A percentile compares a stretch with the other conserved stretches of the same genome.
Conservation (phyloP, 2,113 vertebrate genomes). For the Garra rufa region DNA sequence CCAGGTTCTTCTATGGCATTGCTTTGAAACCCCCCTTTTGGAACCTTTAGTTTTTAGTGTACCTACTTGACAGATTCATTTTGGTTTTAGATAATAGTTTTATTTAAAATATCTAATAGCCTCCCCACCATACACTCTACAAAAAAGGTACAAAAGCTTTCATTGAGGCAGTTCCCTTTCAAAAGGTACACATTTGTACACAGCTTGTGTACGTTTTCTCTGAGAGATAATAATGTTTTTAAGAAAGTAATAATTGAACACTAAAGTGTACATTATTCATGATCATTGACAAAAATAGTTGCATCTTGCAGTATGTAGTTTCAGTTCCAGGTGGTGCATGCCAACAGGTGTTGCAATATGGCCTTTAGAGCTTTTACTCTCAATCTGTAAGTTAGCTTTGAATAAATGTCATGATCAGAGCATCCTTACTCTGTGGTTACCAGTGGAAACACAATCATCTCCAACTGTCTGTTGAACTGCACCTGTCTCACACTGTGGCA, state of each 20-base stretch:
- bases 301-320: background rate
- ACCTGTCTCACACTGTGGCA: slow-evolving; percentile 15
- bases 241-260: background rate
- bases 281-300: background rate
- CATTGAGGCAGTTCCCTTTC: background rate
- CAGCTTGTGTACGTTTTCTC: background rate
- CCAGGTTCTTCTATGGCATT: too few species aligned
- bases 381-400: background rate
- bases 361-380: background rate
- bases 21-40: background rate
- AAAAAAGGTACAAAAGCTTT: too few species aligned
- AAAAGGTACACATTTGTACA: background rate
- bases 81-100: background rate
- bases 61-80: background rate
- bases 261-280: background rate
- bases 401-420: slow-evolving; percentile 5
- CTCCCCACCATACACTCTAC: background rate
- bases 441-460: background rate
- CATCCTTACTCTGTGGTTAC: background rate
- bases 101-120: background rate
- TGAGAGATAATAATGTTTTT: background rate
- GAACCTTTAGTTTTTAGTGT: background rate
- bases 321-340: background rate
- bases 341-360: background rate
- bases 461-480: slow-evolving; percentile 1